Evolutionary conservation across 2,888 invertebrate species (phyloP).

Genomic region (Meiosimyza platycephala): DNA sequence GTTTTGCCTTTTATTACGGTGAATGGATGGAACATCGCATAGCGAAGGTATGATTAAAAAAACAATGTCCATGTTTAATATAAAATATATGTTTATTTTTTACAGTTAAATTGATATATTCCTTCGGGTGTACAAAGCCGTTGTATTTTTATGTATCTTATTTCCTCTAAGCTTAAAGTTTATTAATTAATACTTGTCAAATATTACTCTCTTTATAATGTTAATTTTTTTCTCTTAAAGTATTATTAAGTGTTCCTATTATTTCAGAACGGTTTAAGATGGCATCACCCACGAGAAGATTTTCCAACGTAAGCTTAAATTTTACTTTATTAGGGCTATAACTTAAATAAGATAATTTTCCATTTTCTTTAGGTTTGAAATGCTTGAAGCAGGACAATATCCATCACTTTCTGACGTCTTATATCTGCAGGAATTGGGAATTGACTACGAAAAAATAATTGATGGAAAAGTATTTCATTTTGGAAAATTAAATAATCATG

Average conservation of each 20-base stretch:
- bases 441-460: conserved; percentile 53
- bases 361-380: conserved; percentile 50
- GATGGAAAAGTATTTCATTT: conserved; percentile 43
- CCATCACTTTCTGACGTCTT: conserved; percentile 54
- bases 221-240: not conserved
- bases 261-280: conserved; percentile 49
- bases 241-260: conserved; percentile 19
- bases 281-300: conserved; percentile 53
- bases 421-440: conserved; percentile 47
- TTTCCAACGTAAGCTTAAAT: conserved; percentile 53
- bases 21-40: conserved; percentile 47
- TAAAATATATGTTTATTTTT: conserved; percentile 11
- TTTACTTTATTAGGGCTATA: conserved; percentile 22
- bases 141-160: not conserved
- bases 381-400: conserved; percentile 58
- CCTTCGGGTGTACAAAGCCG: not conserved
- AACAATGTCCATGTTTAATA: conserved; percentile 5
- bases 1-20: conserved; percentile 51
- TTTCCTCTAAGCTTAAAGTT: not conserved
- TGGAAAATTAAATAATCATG: conserved; percentile 44
- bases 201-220: not conserved
- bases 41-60: conserved; percentile 44
- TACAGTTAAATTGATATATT: conserved; percentile 15
- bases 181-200: not conserved
- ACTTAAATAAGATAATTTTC: conserved; percentile 31